These are phyloP conservation scores for Acropora tenuis DNA, from an alignment of 64 coral and sea anemone genomes.

Conservation along the genomic window DNA sequence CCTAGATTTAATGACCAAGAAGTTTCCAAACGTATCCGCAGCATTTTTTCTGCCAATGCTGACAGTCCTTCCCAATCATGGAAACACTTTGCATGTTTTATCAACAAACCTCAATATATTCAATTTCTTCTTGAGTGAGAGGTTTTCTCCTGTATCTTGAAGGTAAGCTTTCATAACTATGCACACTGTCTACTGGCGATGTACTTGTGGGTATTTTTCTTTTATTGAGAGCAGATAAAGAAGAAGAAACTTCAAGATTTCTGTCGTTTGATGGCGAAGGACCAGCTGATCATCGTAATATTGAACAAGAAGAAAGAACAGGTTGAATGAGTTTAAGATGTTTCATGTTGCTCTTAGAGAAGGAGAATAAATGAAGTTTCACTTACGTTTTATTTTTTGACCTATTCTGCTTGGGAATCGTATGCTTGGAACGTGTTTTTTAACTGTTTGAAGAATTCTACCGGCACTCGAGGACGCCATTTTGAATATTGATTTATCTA, in stretches of 20 bases:
- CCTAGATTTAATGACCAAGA: too few relatives aligned
- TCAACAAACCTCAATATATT: slow-evolving; percentile 81
- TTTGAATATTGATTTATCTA: slow-evolving; percentile 42
- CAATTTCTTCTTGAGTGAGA: slow-evolving; percentile 78
- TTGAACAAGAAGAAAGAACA: not conserved
- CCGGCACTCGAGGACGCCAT: slow-evolving; percentile 81
- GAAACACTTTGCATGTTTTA: too few relatives aligned
- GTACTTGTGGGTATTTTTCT: not conserved
- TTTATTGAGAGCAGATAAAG: slow-evolving; percentile 33
- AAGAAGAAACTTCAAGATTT: slow-evolving; percentile 49
- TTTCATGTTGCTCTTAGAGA: too few relatives aligned
- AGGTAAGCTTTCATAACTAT: slow-evolving; percentile 55
- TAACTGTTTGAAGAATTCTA: slow-evolving; percentile 66
- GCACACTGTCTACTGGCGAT: not conserved
- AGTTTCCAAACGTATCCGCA: too few relatives aligned
- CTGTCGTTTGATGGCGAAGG: not conserved
- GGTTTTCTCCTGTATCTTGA: slow-evolving; percentile 70
- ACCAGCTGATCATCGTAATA: not conserved
- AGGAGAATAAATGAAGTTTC: not conserved
- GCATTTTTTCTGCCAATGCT: too few relatives aligned
- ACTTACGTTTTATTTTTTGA: slow-evolving; percentile 64
- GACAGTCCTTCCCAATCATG: too few relatives aligned
- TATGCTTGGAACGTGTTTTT: slow-evolving; percentile 78
- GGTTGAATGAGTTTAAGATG: not conserved
- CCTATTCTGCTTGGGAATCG: slow-evolving; percentile 75